These are phyloP conservation scores for Petaurus breviceps DNA, from an alignment of 2,113 vertebrate species.

Conservation along the genomic window DNA sequence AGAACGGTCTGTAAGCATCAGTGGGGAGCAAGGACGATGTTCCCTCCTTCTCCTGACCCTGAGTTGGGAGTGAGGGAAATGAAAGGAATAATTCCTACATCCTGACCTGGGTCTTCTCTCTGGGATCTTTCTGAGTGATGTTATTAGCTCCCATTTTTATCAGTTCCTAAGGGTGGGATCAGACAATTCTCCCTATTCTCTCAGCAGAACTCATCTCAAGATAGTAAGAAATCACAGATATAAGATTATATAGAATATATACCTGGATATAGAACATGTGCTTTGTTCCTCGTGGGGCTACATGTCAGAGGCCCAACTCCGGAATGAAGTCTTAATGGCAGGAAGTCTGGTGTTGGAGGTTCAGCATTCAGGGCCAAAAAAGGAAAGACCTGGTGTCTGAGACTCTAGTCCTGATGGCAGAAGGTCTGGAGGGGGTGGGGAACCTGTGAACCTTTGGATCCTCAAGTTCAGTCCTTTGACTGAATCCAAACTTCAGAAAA, in stretches of 20 bases:
- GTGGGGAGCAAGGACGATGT: neutral
- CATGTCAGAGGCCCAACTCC: neutral
- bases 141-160: neutral
- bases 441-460: too few relatives aligned
- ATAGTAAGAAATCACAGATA: neutral
- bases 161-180: neutral
- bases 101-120: neutral
- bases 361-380: neutral
- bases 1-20: neutral
- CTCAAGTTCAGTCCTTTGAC: too few relatives aligned
- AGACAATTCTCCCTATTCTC: neutral
- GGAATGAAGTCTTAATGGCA: neutral
- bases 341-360: neutral
- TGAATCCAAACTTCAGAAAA: too few relatives aligned
- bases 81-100: neutral
- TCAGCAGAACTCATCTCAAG: neutral
- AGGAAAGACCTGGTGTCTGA: neutral
- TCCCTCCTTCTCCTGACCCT: neutral
- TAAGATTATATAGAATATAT: neutral
- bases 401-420: too few relatives aligned
- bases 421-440: too few relatives aligned
- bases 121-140: neutral
- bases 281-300: neutral
- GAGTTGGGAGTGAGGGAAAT: neutral
- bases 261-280: neutral